Conservation (phyloP, 92 coral and sea anemone genomes). For the Heliopora coerulea region DNA sequence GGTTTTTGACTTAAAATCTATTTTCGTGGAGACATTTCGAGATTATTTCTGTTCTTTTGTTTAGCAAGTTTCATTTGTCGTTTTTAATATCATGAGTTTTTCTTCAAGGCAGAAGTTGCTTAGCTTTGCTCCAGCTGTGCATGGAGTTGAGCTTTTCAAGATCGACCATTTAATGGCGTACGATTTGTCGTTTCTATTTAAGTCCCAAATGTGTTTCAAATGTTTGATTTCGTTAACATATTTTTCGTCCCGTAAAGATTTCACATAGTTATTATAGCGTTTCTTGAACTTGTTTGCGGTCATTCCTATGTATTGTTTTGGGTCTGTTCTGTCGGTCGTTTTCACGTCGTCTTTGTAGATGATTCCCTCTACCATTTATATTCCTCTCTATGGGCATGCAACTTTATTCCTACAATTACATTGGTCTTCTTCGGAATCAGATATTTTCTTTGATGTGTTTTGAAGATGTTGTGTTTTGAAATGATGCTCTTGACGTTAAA, state of each 20-base stretch:
- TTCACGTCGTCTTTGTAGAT: no score
- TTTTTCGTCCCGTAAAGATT: conserved; percentile 26
- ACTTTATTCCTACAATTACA: no score
- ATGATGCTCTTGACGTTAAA: no score
- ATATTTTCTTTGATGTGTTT: no score
- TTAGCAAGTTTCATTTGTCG: background rate
- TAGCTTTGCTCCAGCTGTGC: conserved; percentile 18
- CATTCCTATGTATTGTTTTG: conserved; percentile 47
- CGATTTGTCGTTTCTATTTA: conserved; percentile 5
- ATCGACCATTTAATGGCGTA: conserved; percentile 29
- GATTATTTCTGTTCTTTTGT: background rate
- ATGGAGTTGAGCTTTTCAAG: conserved; percentile 18
- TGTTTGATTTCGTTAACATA: conserved; percentile 25
- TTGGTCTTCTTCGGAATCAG: no score
- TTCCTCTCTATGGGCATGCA: no score
- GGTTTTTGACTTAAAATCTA: no score
- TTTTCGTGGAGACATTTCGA: background rate
- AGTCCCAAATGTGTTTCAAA: conserved; percentile 37
- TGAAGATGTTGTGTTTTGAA: no score
- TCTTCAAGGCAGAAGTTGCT: conserved; percentile 36
- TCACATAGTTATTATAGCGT: conserved; percentile 34
- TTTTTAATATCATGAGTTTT: background rate
- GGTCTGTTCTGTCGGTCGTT: no score
- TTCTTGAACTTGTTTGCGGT: conserved; percentile 41
- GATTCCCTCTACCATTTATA: no score